A percentile compares a stretch with the other conserved stretches of the same genome.
These are phyloP conservation scores for Drosophila stalkeri DNA, from an alignment of 2,888 invertebrate genomes.

Conservation along the genomic window DNA sequence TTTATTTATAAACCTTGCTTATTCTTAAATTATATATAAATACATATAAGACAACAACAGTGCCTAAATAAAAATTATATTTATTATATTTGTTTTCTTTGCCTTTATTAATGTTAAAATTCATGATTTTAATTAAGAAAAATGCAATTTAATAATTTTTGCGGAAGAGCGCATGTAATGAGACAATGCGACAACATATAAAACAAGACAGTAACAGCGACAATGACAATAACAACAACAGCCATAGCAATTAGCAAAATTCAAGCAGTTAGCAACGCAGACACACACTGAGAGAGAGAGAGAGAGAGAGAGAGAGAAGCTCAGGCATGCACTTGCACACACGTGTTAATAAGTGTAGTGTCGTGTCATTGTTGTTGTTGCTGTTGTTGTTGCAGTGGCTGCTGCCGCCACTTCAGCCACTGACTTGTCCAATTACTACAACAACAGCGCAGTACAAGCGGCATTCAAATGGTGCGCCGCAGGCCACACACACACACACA, in stretches of 20 bases:
- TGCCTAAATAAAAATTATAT: too few species aligned
- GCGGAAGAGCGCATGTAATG: conserved; percentile 16
- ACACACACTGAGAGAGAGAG: not conserved
- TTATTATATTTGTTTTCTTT: conserved; percentile 6
- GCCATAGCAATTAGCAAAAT: conserved; percentile 73
- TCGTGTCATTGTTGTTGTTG: conserved; percentile 49
- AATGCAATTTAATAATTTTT: conserved; percentile 60
- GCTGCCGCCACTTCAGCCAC: conserved; percentile 72
- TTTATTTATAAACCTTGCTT: too few species aligned
- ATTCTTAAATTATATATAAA: too few species aligned
- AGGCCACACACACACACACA: conserved; percentile 47
- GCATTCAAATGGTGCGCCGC: conserved; percentile 65
- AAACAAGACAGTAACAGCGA: conserved; percentile 39
- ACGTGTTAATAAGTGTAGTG: conserved; percentile 49
- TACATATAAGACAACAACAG: too few species aligned
- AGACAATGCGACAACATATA: conserved; percentile 44
- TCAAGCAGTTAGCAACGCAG: conserved; percentile 45
- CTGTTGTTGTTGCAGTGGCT: conserved; percentile 48
- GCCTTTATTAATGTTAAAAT: conserved; percentile 39
- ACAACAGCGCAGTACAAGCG: conserved; percentile 57
- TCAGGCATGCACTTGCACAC: conserved; percentile 24
- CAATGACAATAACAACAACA: conserved; percentile 46
- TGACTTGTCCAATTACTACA: conserved; percentile 80
- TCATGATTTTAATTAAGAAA: conserved; percentile 69
- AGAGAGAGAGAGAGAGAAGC: conserved; percentile 4